A percentile compares a stretch with the other conserved stretches of the same genome.
These are phyloP conservation scores for Ophiothrix spiculata DNA, from an alignment of 35 echinoderm and acorn worm genomes.

Conservation along the genomic window DNA sequence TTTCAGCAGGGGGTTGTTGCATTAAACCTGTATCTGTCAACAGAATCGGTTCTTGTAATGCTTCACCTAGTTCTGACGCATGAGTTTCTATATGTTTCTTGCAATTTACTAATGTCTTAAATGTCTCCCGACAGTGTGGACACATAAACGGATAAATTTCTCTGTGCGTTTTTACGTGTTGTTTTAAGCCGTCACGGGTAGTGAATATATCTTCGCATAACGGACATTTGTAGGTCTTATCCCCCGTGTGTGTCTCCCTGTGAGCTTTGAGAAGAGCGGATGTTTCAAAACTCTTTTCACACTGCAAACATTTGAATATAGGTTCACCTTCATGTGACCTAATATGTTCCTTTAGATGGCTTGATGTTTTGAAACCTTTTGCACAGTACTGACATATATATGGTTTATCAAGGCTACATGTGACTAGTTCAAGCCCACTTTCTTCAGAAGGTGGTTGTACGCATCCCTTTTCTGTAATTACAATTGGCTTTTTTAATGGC, in stretches of 20 bases:
- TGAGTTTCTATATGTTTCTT: too few relatives aligned
- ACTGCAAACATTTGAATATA: constrained; percentile 56
- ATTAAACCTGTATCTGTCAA: too few relatives aligned
- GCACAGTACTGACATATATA: constrained; percentile 63
- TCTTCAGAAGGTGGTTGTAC: constrained; percentile 68
- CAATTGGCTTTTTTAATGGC: constrained; percentile 72
- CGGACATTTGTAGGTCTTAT: constrained; percentile 68
- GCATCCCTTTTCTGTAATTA: constrained; percentile 79
- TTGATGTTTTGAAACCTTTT: constrained; percentile 76
- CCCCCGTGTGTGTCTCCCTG: constrained; percentile 58
- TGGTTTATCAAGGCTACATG: constrained; percentile 45
- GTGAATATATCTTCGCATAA: constrained; percentile 77
- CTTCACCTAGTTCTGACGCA: too few relatives aligned
- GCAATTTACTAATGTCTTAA: too few relatives aligned
- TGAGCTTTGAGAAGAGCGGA: constrained; percentile 75
- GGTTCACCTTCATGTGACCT: constrained; percentile 78
- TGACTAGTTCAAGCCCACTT: constrained; percentile 40
- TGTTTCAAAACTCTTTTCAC: constrained; percentile 67
- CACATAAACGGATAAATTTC: too few relatives aligned
- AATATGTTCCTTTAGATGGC: constrained; percentile 79
- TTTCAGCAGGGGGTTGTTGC: too few relatives aligned
- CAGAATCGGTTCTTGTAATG: too few relatives aligned
- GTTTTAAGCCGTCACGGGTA: too few relatives aligned
- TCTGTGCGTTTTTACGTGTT: too few relatives aligned
- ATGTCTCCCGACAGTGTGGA: too few relatives aligned